Conservation (phyloP, 2,113 vertebrate genomes). For the Eurypyga helias region DNA sequence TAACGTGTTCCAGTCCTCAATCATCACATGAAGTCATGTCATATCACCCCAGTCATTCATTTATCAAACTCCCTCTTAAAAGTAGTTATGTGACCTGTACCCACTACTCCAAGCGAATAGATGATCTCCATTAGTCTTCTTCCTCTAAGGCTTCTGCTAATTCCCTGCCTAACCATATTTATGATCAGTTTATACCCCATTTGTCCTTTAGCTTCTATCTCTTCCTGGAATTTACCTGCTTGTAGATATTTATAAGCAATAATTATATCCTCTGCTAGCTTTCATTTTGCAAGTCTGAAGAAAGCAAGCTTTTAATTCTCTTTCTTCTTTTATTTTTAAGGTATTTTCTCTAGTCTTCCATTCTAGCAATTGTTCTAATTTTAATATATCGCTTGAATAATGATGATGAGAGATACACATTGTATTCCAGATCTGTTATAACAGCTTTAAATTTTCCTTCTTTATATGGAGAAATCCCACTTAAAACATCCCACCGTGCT, state of each 20-base stretch:
- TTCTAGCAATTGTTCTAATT: not conserved
- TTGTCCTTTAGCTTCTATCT: constrained; percentile 21
- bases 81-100: not conserved
- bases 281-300: not conserved
- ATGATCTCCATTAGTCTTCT: constrained; percentile 28
- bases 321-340: not conserved
- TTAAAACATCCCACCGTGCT: not conserved
- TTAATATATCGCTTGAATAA: not conserved
- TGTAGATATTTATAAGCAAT: constrained; percentile 24
- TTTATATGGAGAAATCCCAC: not conserved
- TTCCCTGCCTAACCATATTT: constrained; percentile 36
- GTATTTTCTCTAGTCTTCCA: not conserved
- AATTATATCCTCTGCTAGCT: constrained; percentile 1
- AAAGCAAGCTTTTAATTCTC: not conserved
- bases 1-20: not conserved
- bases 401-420: not conserved
- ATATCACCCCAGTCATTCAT: not conserved
- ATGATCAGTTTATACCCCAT: constrained; percentile 24
- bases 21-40: not conserved
- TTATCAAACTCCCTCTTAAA: constrained; percentile 16
- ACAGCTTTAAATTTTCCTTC: not conserved
- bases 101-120: not conserved
- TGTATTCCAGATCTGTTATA: not conserved
- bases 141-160: constrained; percentile 1
- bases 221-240: constrained; percentile 37